phyloP scores from a whole-genome alignment of 1,140 invertebrate species.

The Drosophila repletoides region DNA sequence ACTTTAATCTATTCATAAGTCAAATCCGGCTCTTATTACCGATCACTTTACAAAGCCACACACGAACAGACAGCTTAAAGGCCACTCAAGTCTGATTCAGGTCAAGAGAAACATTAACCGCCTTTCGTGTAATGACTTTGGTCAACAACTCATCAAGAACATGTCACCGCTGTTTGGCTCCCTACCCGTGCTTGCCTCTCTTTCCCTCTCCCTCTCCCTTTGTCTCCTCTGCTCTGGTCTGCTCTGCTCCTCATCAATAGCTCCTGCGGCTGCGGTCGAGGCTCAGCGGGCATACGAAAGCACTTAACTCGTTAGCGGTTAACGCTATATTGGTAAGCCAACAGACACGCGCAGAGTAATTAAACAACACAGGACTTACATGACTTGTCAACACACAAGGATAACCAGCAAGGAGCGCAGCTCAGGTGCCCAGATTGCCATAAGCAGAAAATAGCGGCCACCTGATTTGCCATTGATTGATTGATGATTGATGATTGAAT shows the following conservation, averaged over 20 bases:
- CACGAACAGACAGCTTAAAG: constrained; percentile 38
- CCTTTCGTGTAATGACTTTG: constrained; percentile 68
- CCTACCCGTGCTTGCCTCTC: neutral
- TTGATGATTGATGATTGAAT: constrained; percentile 42
- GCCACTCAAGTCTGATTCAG: constrained; percentile 42
- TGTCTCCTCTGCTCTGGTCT: neutral
- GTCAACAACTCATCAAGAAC: constrained; percentile 76
- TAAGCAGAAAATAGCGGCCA: constrained; percentile 2
- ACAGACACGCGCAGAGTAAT: constrained; percentile 65
- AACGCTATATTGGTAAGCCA: constrained; percentile 73
- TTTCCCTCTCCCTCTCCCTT: neutral
- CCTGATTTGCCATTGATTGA: constrained; percentile 60
- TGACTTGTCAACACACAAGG: constrained; percentile 62
- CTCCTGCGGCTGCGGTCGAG: constrained; percentile 48
- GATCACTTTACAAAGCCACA: constrained; percentile 27
- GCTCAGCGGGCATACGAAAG: constrained; percentile 58
- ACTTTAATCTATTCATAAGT: constrained; percentile 22
- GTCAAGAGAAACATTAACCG: constrained; percentile 43
- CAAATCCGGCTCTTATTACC: constrained; percentile 40
- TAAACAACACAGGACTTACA: constrained; percentile 70
- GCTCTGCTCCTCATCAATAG: too few species aligned
- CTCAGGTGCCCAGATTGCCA: constrained; percentile 31
- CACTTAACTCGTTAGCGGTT: constrained; percentile 80
- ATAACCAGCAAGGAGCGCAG: constrained; percentile 10
- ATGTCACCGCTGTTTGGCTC: constrained; percentile 35